Evolutionary conservation across 2,888 invertebrate genomes (phyloP).

Genomic region (Cosmopolites sordidus): DNA sequence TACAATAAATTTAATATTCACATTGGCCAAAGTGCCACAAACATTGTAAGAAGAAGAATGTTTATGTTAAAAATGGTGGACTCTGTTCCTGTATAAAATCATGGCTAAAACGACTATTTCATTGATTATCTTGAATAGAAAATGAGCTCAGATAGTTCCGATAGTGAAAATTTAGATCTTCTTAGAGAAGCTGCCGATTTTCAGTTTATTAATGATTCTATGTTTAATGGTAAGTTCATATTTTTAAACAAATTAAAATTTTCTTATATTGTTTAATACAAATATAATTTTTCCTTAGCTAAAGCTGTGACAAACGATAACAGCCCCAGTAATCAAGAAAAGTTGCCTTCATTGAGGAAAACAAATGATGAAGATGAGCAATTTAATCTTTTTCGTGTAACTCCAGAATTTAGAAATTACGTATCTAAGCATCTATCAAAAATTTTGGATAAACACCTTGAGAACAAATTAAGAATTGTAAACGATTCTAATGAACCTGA

Average conservation of each 20-base stretch:
- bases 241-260: not conserved
- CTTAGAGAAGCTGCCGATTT: slow-evolving; percentile 51
- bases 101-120: slow-evolving; percentile 18
- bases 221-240: slow-evolving; percentile 34
- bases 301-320: slow-evolving; percentile 10
- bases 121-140: slow-evolving; percentile 23
- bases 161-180: slow-evolving; percentile 41
- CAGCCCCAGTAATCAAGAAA: not conserved
- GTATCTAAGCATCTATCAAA: slow-evolving; percentile 53
- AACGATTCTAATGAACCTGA: slow-evolving; percentile 9
- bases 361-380: slow-evolving; percentile 49
- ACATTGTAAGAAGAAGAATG: slow-evolving; percentile 24
- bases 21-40: too few relatives aligned
- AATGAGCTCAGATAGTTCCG: slow-evolving; percentile 42
- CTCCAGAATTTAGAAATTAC: slow-evolving; percentile 51
- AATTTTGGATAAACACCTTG: slow-evolving; percentile 49
- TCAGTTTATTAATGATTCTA: slow-evolving; percentile 49
- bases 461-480: slow-evolving; percentile 7
- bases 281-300: slow-evolving; percentile 4
- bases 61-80: slow-evolving; percentile 26
- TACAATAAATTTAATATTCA: too few relatives aligned
- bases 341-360: slow-evolving; percentile 34
- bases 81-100: slow-evolving; percentile 9
- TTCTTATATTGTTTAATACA: not conserved
- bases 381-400: slow-evolving; percentile 53